Conservation (phyloP, 2,797 vertebrate genomes). For the Fistularia tabacaria region DNA sequence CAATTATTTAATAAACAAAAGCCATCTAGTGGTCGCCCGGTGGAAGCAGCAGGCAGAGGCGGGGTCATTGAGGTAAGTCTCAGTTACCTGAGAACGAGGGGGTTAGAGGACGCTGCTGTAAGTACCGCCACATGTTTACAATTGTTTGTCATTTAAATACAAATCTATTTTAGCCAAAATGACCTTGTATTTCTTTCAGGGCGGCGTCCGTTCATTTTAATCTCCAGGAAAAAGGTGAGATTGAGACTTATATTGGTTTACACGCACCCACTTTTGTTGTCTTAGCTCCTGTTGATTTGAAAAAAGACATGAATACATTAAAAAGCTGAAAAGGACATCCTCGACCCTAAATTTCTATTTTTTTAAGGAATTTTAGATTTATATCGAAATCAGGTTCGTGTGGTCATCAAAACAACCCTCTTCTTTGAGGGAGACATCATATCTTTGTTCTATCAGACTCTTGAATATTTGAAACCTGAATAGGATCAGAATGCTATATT, state of each 20-base stretch:
- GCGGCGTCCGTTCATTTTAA: slow-evolving; percentile 78
- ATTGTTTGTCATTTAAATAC: slow-evolving; percentile 1
- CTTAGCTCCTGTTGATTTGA: slow-evolving; percentile 1
- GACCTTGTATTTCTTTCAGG: slow-evolving; percentile 66
- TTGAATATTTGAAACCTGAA: neutral
- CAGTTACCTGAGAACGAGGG: slow-evolving; percentile 68
- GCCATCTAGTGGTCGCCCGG: slow-evolving; percentile 7
- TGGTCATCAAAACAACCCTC: slow-evolving; percentile 6
- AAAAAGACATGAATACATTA: neutral
- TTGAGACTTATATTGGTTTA: slow-evolving; percentile 16
- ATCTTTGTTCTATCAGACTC: slow-evolving; percentile 53
- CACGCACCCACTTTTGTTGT: slow-evolving; percentile 54
- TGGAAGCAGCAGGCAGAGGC: slow-evolving; percentile 55
- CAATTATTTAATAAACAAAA: too few species aligned
- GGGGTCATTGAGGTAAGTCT: slow-evolving; percentile 50
- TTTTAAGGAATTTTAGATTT: neutral
- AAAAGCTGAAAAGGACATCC: neutral
- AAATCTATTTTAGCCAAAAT: slow-evolving; percentile 8
- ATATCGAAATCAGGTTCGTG: too few species aligned
- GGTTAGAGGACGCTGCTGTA: slow-evolving; percentile 85
- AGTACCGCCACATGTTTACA: slow-evolving; percentile 49
- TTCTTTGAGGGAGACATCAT: slow-evolving; percentile 43
- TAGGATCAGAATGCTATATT: neutral
- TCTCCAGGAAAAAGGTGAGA: slow-evolving; percentile 67
- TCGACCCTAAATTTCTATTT: neutral